Conservation (phyloP, 2,888 invertebrate species). For the Dorcus parallelipipedus region DNA sequence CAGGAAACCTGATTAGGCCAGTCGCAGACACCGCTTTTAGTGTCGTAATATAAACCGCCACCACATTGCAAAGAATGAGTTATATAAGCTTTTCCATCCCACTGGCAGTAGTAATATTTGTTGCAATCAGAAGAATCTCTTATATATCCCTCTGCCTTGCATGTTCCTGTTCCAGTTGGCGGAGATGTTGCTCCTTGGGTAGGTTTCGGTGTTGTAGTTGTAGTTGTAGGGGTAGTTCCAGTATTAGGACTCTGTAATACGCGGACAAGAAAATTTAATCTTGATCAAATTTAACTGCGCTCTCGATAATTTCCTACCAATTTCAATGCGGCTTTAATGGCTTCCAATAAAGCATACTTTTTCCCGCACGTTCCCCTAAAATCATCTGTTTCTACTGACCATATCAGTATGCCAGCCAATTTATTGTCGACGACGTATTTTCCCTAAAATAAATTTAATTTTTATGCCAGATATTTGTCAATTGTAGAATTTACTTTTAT, state of each 20-base stretch:
- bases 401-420: conserved; percentile 68
- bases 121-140: conserved; percentile 45
- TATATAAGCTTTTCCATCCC: conserved; percentile 24
- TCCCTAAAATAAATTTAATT: too few species aligned
- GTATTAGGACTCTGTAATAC: too few species aligned
- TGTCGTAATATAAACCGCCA: conserved; percentile 43
- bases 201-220: too few species aligned
- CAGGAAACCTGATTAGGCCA: conserved; percentile 32
- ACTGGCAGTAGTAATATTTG: conserved; percentile 46
- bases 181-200: too few species aligned
- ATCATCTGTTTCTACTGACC: conserved; percentile 81
- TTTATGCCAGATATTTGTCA: too few species aligned
- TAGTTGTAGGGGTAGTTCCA: too few species aligned
- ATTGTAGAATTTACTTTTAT: conserved; percentile 36
- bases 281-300: too few species aligned
- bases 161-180: too few species aligned
- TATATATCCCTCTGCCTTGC: conserved; percentile 42
- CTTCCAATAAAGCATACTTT: conserved; percentile 58
- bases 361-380: conserved; percentile 61
- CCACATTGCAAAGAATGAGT: conserved; percentile 43
- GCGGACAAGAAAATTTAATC: too few species aligned
- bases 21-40: conserved; percentile 42
- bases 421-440: conserved; percentile 42
- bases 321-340: conserved; percentile 49
- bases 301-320: background rate